Evolutionary conservation across 2,113 vertebrate genomes (phyloP).

Genomic region (Baryphthengus martii): DNA sequence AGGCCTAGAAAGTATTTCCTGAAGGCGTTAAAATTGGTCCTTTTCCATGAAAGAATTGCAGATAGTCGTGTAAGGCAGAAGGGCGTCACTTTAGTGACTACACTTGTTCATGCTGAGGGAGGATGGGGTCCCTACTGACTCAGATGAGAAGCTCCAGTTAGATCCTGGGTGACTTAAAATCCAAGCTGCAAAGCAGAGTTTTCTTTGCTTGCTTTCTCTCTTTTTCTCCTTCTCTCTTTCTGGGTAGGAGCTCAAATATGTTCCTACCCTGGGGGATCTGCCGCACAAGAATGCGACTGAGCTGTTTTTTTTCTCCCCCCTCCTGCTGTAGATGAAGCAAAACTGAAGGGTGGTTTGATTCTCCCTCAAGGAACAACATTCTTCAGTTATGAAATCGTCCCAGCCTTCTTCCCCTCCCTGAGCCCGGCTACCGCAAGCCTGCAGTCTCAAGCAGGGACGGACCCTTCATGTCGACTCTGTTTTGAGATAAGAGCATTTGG

Average conservation of each 20-base stretch:
- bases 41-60: background rate
- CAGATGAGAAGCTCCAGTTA: background rate
- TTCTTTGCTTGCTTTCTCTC: background rate
- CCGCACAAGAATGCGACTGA: conserved; percentile 61
- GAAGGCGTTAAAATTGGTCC: background rate
- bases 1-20: conserved; percentile 14
- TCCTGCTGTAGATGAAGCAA: conserved; percentile 59
- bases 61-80: background rate
- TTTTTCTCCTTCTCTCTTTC: background rate
- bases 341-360: conserved; percentile 65
- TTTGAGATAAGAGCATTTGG: background rate
- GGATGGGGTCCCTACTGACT: background rate
- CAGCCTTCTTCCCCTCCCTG: background rate
- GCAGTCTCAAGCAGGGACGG: background rate
- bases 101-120: background rate
- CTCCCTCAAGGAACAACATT: conserved; percentile 73
- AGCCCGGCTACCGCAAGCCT: background rate
- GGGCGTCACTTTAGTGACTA: background rate
- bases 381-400: conserved; percentile 70
- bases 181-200: background rate
- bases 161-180: background rate
- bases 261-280: conserved; percentile 64
- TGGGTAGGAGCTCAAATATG: conserved; percentile 62
- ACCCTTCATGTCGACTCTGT: rapidly evolving
- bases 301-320: background rate